Percentiles rank a stretch among this genome's conserved stretches.
These are phyloP conservation scores for Caenorhabditis sinica DNA, from an alignment of 2,888 invertebrate species.

Conservation along the genomic window DNA sequence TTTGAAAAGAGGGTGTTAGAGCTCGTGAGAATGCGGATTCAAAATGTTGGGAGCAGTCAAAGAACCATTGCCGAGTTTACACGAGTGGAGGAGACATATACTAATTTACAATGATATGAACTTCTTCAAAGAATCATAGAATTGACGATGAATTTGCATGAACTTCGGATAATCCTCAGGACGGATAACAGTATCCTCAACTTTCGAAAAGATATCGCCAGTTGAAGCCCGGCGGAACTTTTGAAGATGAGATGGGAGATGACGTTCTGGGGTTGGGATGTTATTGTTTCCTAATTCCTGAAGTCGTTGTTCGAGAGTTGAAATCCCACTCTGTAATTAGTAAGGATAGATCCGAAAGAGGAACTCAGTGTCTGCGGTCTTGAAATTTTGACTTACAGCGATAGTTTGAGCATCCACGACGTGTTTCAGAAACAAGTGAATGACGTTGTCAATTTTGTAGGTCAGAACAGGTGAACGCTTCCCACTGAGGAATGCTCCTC, in stretches of 20 bases:
- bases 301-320: slow-evolving; percentile 35
- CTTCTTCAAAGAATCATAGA: slow-evolving; percentile 51
- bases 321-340: slow-evolving; percentile 34
- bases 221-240: slow-evolving; percentile 33
- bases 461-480: slow-evolving; percentile 39
- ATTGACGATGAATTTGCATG: slow-evolving; percentile 48
- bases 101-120: slow-evolving; percentile 22
- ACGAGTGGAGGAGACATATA: slow-evolving; percentile 16
- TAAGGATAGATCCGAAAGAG: too few species aligned
- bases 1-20: too few species aligned
- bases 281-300: slow-evolving; percentile 46
- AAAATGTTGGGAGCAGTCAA: too few species aligned
- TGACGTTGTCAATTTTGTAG: slow-evolving; percentile 46
- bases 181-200: slow-evolving; percentile 29
- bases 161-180: slow-evolving; percentile 49
- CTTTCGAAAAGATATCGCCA: slow-evolving; percentile 18
- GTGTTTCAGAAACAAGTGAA: slow-evolving; percentile 55
- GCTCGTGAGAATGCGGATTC: too few species aligned
- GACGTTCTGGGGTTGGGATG: slow-evolving; percentile 20
- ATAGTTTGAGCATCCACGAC: slow-evolving; percentile 50
- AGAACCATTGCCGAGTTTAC: not conserved
- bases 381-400: slow-evolving; percentile 20
- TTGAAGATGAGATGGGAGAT: not conserved
- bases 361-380: not conserved
- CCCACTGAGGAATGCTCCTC: slow-evolving; percentile 46